Evolutionary conservation across 2,113 vertebrate genomes (phyloP), one percentile per base, ranked within the genome.

Genomic region (Malurus melanocephalus): DNA sequence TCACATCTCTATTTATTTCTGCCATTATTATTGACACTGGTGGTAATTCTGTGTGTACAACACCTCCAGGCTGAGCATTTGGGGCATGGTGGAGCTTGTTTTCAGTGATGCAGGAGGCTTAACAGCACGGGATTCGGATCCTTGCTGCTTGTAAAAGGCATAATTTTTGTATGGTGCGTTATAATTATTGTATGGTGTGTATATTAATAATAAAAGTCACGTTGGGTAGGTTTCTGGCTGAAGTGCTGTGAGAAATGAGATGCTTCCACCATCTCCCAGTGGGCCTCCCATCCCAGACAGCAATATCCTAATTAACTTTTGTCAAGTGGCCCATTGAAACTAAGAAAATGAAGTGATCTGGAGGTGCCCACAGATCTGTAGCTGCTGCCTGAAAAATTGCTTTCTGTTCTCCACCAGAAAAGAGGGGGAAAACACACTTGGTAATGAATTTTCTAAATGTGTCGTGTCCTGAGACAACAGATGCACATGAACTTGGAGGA

Each of bases 261-360:
- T 61, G 68, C 79, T 92, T 92, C 86, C 88, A 85, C 66, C 67
- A 88, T 95, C 61, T 93, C 95, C 77, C 91, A 72, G 91, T 85
- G 92, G 95, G 95, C 89, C 89, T 76, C 89, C 79, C 83, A 88
- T 93, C 89, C 71, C 86, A 97, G 95, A 61, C 89, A 96, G 92
- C 53, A 75, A 77, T 77, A 74, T 49, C 91, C 95, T 95, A 97
- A 97, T 97, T 98, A 97, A 97, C 96, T 97, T 96, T 96, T 95
- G 88, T 96, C 93, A 96, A 96, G 96, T 96, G 95, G 94, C 94
- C 96, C 96, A 89, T 57, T 95, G 95, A 96, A 85, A 96, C 91
- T 66, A 62, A 72, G 89, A 96, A 96, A 95, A 91, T 90, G 84
- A 93, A 97, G 87, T 26, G 64, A 96, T 94, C 84, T 66, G 4